These are phyloP conservation scores for Manis crassicaudata DNA, from an alignment of 2,797 vertebrate species.

Conservation along the genomic window DNA sequence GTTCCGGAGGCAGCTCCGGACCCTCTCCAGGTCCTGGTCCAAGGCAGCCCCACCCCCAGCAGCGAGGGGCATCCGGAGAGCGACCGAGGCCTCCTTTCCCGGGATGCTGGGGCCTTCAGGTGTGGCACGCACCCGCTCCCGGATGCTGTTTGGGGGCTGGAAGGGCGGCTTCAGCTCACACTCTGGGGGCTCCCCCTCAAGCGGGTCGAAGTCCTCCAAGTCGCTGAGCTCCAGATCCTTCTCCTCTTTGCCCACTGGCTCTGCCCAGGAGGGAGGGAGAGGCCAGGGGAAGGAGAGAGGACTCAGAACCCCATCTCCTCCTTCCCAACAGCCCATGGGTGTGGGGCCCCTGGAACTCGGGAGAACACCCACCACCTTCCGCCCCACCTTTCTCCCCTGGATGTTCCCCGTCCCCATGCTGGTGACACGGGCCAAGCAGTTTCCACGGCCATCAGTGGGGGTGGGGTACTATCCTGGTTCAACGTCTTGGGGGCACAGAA, in stretches of 20 bases:
- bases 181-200: conserved; percentile 94
- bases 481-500: background rate
- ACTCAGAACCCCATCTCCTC: background rate
- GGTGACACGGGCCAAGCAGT: background rate
- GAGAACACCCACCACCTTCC: background rate
- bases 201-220: conserved; percentile 95
- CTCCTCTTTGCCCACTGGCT: conserved; percentile 89
- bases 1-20: conserved; percentile 92
- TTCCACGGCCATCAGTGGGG: background rate
- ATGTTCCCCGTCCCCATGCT: background rate
- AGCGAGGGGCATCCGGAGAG: conserved; percentile 89
- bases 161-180: conserved; percentile 92
- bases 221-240: conserved; percentile 97
- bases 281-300: background rate
- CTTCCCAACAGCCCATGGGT: background rate
- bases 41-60: conserved; percentile 67
- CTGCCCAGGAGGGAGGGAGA: conserved; percentile 80
- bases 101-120: conserved; percentile 86
- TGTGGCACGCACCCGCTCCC: conserved; percentile 87
- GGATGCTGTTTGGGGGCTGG: conserved; percentile 88
- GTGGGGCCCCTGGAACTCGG: background rate
- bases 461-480: too few species aligned
- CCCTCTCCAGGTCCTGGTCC: conserved; percentile 88
- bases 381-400: background rate
- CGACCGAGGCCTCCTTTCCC: conserved; percentile 51